A percentile compares a stretch with the other conserved stretches of the same genome.
These are phyloP conservation scores for Pammene fasciana DNA, from an alignment of 2,888 invertebrate genomes.

Conservation along the genomic window DNA sequence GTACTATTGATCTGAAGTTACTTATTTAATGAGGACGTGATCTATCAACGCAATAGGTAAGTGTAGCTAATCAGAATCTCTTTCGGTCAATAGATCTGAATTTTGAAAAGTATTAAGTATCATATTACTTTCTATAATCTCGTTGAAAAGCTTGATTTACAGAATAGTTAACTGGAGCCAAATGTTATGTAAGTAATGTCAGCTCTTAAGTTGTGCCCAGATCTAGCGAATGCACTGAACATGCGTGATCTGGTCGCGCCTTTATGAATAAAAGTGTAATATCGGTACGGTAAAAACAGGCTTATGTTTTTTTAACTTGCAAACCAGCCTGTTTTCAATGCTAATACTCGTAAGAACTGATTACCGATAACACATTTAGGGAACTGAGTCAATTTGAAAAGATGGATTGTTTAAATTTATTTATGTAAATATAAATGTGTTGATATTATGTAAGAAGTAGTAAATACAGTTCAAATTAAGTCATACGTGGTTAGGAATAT, in stretches of 20 bases:
- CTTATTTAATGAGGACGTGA: background rate
- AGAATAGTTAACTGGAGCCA: too few species aligned
- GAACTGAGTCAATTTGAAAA: conserved; percentile 28
- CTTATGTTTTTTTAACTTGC: too few species aligned
- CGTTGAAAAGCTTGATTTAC: too few species aligned
- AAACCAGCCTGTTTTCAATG: too few species aligned
- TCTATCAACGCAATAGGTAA: conserved; percentile 4
- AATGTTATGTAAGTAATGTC: too few species aligned
- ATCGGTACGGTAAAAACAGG: too few species aligned
- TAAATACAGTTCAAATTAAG: conserved; percentile 14
- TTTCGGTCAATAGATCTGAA: conserved; percentile 12
- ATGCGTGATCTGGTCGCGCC: too few species aligned
- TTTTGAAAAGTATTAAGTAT: conserved; percentile 4
- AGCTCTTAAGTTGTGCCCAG: too few species aligned
- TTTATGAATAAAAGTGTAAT: too few species aligned
- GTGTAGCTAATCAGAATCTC: conserved; percentile 13
- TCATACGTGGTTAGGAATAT: conserved; percentile 12
- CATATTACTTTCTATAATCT: too few species aligned
- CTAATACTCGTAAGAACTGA: conserved; percentile 15
- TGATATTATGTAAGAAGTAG: conserved; percentile 19
- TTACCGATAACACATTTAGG: conserved; percentile 7
- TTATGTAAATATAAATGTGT: conserved; percentile 20
- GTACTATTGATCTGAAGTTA: conserved; percentile 38
- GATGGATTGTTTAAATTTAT: conserved; percentile 20
- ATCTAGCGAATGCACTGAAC: too few species aligned